A percentile compares a stretch with the other conserved stretches of the same genome.
These are phyloP conservation scores for Tethya wilhelma DNA, from an alignment of 37 sponge, comb jelly and placozoan species.

Conservation along the genomic window DNA sequence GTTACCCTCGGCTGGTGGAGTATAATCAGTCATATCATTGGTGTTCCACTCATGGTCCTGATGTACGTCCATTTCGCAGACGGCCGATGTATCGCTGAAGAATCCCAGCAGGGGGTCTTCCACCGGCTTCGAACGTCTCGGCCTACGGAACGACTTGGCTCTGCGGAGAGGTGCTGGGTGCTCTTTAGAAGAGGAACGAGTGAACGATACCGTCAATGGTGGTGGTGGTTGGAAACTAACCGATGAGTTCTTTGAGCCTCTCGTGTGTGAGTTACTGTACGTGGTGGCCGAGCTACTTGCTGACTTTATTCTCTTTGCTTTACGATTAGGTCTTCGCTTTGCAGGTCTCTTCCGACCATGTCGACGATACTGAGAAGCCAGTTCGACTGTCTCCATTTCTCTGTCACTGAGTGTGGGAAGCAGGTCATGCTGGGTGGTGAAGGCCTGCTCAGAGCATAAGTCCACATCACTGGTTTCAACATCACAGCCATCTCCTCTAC, in stretches of 20 bases:
- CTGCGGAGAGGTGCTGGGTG: neutral
- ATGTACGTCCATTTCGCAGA: neutral
- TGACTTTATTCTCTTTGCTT: conserved; percentile 15
- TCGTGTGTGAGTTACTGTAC: neutral
- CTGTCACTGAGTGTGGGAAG: neutral
- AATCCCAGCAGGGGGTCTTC: conserved; percentile 16
- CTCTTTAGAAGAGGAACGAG: neutral
- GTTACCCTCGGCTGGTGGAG: neutral
- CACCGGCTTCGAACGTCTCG: neutral
- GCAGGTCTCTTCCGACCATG: conserved; percentile 24
- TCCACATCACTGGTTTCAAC: conserved; percentile 5
- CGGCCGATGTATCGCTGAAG: conserved; percentile 34
- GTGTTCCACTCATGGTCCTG: neutral
- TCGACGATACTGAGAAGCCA: neutral
- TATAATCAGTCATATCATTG: neutral
- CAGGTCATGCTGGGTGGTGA: conserved; percentile 9
- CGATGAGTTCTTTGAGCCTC: neutral
- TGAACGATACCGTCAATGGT: neutral
- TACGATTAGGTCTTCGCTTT: neutral
- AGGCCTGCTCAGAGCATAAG: conserved; percentile 19
- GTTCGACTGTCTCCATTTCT: neutral
- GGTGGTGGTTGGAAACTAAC: too few relatives aligned
- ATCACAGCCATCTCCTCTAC: neutral
- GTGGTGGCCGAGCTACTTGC: neutral
- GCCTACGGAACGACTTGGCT: neutral